phyloP scores from a whole-genome alignment of 1,140 invertebrate genomes.

The Elysia chlorotica region DNA sequence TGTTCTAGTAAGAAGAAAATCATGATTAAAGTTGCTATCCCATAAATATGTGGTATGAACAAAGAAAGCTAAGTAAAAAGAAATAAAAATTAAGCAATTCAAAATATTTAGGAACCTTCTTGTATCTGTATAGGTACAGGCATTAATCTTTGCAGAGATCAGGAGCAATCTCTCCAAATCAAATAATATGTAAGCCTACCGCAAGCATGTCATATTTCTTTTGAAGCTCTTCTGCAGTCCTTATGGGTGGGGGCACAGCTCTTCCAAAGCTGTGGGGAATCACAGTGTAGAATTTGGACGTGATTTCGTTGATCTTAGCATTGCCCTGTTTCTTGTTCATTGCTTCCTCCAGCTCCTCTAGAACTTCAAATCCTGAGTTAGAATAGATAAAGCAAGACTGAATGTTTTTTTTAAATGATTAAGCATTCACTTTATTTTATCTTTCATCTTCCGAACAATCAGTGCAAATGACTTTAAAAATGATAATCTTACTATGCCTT shows the following conservation, averaged over 20 bases:
- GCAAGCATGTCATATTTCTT: slow-evolving; percentile 64
- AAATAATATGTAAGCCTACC: slow-evolving; percentile 59
- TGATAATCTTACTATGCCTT: no score
- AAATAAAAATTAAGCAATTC: background rate
- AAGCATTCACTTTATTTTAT: no score
- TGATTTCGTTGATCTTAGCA: slow-evolving; percentile 40
- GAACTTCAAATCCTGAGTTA: slow-evolving; percentile 56
- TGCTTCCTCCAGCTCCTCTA: slow-evolving; percentile 61
- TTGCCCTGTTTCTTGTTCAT: slow-evolving; percentile 38
- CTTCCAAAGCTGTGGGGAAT: slow-evolving; percentile 65
- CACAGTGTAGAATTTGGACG: slow-evolving; percentile 63
- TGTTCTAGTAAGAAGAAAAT: no score
- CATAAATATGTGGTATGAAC: no score
- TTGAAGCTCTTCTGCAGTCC: slow-evolving; percentile 47
- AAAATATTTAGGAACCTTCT: no score
- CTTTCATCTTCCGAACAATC: no score
- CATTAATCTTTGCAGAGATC: slow-evolving; percentile 60
- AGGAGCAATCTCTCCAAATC: slow-evolving; percentile 64
- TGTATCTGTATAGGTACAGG: no score
- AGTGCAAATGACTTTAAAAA: no score
- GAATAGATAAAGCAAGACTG: background rate
- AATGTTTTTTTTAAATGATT: no score
- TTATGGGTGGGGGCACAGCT: slow-evolving; percentile 55
- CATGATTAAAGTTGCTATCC: no score
- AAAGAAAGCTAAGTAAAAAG: background rate